phyloP scores from a whole-genome alignment of 1,140 invertebrate genomes.

The Zophobas morio region DNA sequence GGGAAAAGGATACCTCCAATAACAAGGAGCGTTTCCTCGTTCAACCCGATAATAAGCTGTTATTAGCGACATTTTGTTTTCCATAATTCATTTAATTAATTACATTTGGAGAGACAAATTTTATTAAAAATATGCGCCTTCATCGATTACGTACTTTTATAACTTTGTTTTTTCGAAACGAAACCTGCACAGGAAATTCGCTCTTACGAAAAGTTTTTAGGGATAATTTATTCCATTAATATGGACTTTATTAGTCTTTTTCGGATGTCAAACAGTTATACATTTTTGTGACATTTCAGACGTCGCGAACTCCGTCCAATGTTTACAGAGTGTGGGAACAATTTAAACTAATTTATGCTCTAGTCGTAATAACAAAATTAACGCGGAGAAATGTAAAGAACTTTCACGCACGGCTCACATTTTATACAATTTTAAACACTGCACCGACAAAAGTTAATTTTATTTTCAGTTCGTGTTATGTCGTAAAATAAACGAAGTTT shows the following conservation, averaged over 20 bases:
- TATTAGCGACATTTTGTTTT: slow-evolving; percentile 15
- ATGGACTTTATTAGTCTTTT: not conserved
- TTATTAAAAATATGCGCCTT: not conserved
- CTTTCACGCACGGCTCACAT: slow-evolving; percentile 7
- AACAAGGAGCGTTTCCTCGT: slow-evolving; percentile 17
- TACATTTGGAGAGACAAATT: not conserved
- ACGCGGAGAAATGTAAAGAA: slow-evolving; percentile 3
- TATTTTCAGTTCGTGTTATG: not conserved
- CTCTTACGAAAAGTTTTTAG: not conserved
- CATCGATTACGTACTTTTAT: not conserved
- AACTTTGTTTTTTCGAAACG: not conserved
- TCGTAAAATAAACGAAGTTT: not conserved
- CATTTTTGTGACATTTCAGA: not conserved
- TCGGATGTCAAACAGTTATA: not conserved
- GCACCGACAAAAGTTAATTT: not conserved
- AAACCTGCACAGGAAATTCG: not conserved
- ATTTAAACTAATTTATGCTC: slow-evolving; percentile 12
- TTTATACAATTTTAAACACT: slow-evolving; percentile 1
- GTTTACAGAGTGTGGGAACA: not conserved
- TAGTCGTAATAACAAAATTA: slow-evolving; percentile 5
- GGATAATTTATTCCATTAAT: slow-evolving; percentile 1
- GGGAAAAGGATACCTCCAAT: slow-evolving; percentile 38
- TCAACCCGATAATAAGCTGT: slow-evolving; percentile 22
- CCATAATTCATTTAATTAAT: slow-evolving; percentile 23
- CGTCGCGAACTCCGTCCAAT: not conserved